phyloP scores from a whole-genome alignment of 1,140 invertebrate species.

The Galleria mellonella region DNA sequence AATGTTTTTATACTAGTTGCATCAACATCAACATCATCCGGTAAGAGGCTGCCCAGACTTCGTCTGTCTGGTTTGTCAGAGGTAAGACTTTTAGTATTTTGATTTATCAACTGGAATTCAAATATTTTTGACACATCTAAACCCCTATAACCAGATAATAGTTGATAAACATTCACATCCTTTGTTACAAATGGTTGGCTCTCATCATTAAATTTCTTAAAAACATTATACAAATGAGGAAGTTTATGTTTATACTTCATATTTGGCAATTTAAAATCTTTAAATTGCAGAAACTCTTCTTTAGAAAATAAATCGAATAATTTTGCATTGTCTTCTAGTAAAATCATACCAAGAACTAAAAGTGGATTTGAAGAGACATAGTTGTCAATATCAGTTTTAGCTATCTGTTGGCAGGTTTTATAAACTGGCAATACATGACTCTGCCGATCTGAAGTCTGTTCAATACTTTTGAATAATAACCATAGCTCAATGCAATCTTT shows the following conservation, averaged over 20 bases:
- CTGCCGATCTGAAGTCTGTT: constrained; percentile 59
- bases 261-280: constrained; percentile 61
- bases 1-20: constrained; percentile 39
- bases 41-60: constrained; percentile 61
- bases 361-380: constrained; percentile 65
- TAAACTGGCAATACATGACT: constrained; percentile 66
- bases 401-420: constrained; percentile 68
- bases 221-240: constrained; percentile 66
- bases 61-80: constrained; percentile 55
- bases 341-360: constrained; percentile 62
- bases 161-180: constrained; percentile 75
- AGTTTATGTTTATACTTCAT: constrained; percentile 58
- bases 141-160: constrained; percentile 74
- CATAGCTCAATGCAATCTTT: constrained; percentile 67
- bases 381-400: constrained; percentile 51
- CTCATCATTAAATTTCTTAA: constrained; percentile 49
- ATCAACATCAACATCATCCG: constrained; percentile 45
- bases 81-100: constrained; percentile 36
- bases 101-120: constrained; percentile 71
- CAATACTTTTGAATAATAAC: constrained; percentile 67
- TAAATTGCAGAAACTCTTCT: constrained; percentile 52
- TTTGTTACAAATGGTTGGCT: constrained; percentile 48
- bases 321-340: constrained; percentile 57
- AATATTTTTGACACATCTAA: constrained; percentile 75
- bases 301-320: constrained; percentile 69